Evolutionary conservation across 1,140 invertebrate species (phyloP).

Genomic region (Drosophila watanabei): DNA sequence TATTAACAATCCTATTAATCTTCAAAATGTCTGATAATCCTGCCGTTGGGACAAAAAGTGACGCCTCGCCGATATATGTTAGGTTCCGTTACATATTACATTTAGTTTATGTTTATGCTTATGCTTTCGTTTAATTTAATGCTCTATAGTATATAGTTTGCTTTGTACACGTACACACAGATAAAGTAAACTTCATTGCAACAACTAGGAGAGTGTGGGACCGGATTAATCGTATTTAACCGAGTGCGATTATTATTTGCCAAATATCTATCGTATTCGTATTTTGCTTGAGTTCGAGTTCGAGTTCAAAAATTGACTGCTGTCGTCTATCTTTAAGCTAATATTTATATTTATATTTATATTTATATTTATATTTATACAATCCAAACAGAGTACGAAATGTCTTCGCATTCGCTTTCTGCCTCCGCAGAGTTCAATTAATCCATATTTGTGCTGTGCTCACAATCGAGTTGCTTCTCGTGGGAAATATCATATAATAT

Average conservation of each 20-base stretch:
- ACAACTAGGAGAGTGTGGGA: slow-evolving; percentile 56
- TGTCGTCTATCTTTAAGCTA: slow-evolving; percentile 41
- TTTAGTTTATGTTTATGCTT: slow-evolving; percentile 24
- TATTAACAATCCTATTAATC: no score
- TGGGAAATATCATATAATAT: slow-evolving; percentile 74
- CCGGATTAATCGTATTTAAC: slow-evolving; percentile 43
- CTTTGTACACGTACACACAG: slow-evolving; percentile 72
- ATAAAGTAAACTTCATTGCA: slow-evolving; percentile 70
- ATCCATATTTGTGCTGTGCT: slow-evolving; percentile 61
- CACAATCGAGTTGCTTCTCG: slow-evolving; percentile 28
- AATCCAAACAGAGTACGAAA: slow-evolving; percentile 44
- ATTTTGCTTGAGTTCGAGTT: slow-evolving; percentile 60
- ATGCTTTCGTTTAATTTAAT: slow-evolving; percentile 5
- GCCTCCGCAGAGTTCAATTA: slow-evolving; percentile 11
- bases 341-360: slow-evolving; percentile 55
- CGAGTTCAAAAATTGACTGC: slow-evolving; percentile 76
- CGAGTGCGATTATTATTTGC: slow-evolving; percentile 65
- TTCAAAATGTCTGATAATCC: no score
- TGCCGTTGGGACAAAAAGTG: no score
- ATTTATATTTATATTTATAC: slow-evolving; percentile 59
- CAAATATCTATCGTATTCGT: slow-evolving; percentile 39
- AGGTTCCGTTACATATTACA: slow-evolving; percentile 35
- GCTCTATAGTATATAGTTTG: slow-evolving; percentile 44
- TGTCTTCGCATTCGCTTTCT: slow-evolving; percentile 9
- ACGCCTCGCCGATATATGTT: no score